Percentiles rank a stretch among this genome's conserved stretches.
Conservation (phyloP, 2,888 invertebrate genomes). For the Trachelus iudaicus region DNA sequence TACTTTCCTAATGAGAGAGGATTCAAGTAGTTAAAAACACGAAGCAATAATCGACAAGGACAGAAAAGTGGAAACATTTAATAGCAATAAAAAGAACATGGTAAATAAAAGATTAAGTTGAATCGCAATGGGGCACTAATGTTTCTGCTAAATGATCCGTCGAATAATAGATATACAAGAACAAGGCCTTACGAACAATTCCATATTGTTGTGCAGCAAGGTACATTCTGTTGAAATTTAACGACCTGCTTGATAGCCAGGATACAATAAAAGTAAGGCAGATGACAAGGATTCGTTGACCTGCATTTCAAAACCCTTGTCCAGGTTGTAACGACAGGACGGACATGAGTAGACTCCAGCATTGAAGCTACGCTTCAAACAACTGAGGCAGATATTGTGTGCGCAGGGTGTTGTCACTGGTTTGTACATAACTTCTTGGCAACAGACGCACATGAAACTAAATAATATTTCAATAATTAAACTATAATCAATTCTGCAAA, state of each 20-base stretch:
- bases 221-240: constrained; percentile 14
- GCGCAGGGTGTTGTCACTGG: constrained; percentile 80
- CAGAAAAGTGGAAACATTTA: not conserved
- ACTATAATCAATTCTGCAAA: not conserved
- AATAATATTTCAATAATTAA: not conserved
- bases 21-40: not conserved
- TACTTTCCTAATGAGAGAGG: not conserved
- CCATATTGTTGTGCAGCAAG: not conserved
- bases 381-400: constrained; percentile 81
- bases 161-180: not conserved
- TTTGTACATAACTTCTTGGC: constrained; percentile 77
- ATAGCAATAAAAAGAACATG: not conserved
- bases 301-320: constrained; percentile 68
- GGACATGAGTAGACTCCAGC: constrained; percentile 76
- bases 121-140: not conserved
- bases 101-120: not conserved
- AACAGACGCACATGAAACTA: constrained; percentile 82
- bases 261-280: constrained; percentile 72
- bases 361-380: constrained; percentile 76
- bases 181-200: not conserved
- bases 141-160: not conserved
- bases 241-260: constrained; percentile 74
- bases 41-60: not conserved
- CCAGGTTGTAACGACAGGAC: constrained; percentile 74
- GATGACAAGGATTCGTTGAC: constrained; percentile 71